Evolutionary conservation across 2,113 vertebrate genomes (phyloP).

Genomic region (Pithys albifrons): DNA sequence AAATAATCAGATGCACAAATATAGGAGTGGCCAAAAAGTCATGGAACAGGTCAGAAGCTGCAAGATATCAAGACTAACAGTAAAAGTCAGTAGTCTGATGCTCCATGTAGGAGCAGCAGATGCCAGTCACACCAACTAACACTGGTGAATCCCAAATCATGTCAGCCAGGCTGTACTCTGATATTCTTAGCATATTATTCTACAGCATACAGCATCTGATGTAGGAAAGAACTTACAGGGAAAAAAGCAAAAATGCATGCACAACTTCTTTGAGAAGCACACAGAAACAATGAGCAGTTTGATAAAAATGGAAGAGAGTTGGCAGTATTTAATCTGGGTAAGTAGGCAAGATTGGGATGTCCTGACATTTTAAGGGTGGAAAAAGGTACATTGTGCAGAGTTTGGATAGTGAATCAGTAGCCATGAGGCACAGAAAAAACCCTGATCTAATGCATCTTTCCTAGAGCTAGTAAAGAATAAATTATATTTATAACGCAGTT

Average conservation of each 20-base stretch:
- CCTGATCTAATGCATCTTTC: not conserved
- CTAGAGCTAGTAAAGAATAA: not conserved
- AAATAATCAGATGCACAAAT: not conserved
- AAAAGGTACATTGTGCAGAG: not conserved
- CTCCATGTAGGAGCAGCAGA: not conserved
- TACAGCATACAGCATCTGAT: not conserved
- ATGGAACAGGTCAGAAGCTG: not conserved
- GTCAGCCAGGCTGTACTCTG: not conserved
- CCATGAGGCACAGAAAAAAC: not conserved
- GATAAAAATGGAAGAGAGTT: not conserved
- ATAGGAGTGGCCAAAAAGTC: not conserved
- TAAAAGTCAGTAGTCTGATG: not conserved
- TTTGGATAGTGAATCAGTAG: not conserved
- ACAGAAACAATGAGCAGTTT: not conserved
- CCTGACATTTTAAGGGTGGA: not conserved
- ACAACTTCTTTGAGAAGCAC: not conserved
- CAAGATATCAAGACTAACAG: not conserved
- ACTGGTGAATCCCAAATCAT: not conserved
- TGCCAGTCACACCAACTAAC: not conserved
- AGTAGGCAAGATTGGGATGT: not conserved
- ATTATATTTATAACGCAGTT: not conserved
- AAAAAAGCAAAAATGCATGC: not conserved
- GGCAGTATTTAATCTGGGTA: not conserved
- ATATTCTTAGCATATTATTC: not conserved
- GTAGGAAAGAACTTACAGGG: not conserved